phyloP scores from a whole-genome alignment of 2,113 vertebrate genomes.

The Tragelaphus imberbis region DNA sequence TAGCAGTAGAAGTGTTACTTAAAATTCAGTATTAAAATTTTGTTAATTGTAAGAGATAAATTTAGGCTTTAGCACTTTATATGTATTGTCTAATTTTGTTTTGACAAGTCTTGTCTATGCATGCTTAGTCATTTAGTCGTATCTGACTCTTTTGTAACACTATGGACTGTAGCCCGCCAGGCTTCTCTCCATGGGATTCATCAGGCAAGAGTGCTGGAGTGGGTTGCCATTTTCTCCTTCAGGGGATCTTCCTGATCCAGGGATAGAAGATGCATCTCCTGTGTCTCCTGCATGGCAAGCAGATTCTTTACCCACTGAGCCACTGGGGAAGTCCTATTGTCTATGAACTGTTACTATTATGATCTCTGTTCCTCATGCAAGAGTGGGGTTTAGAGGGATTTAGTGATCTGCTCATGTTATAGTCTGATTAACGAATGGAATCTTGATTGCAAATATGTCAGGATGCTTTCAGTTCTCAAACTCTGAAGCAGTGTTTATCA shows the following conservation, averaged over 20 bases:
- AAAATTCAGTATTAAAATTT: not conserved
- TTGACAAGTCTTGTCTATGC: not conserved
- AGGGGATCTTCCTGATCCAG: not conserved
- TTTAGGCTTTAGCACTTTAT: not conserved
- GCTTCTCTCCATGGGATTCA: not conserved
- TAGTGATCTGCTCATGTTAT: no score
- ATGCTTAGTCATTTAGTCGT: not conserved
- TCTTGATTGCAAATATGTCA: not conserved
- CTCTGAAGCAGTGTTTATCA: not conserved
- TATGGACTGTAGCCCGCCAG: not conserved
- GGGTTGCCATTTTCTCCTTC: not conserved
- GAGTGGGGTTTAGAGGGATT: not conserved
- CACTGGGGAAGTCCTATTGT: not conserved
- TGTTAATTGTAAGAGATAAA: not conserved
- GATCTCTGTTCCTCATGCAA: not conserved
- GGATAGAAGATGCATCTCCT: no score
- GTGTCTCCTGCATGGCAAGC: not conserved
- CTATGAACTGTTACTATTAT: not conserved
- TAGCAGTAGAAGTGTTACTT: rapidly evolving
- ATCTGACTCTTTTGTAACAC: not conserved
- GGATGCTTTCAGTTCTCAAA: not conserved
- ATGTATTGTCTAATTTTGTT: not conserved
- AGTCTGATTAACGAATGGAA: not conserved
- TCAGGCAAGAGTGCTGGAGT: not conserved
- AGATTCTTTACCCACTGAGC: not conserved